phyloP scores from a whole-genome alignment of 2,797 vertebrate genomes.

The Nasua narica region DNA sequence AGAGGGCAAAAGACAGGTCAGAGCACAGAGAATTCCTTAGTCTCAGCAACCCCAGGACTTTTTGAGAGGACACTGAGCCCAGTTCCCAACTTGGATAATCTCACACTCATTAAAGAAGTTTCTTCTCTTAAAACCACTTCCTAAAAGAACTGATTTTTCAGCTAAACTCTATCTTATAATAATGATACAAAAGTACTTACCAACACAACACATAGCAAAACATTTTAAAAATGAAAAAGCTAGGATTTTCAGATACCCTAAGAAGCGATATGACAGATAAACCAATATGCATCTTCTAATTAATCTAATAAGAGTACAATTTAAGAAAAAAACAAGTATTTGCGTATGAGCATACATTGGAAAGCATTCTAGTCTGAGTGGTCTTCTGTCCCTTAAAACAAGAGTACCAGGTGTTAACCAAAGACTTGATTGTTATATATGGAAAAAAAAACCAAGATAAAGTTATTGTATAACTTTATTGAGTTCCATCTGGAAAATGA shows the following conservation, averaged over 20 bases:
- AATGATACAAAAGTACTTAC: background rate
- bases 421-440: conserved; percentile 25
- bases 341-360: background rate
- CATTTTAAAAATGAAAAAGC: background rate
- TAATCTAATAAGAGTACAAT: background rate
- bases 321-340: conserved; percentile 9
- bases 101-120: conserved; percentile 17
- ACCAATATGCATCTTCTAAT: background rate
- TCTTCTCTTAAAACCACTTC: background rate
- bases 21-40: conserved; percentile 12
- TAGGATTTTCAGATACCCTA: background rate
- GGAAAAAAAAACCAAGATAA: background rate
- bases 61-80: background rate
- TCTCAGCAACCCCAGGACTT: background rate
- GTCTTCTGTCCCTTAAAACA: conserved; percentile 51
- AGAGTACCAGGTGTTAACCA: conserved; percentile 55
- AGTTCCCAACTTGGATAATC: conserved; percentile 3
- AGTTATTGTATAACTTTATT: conserved; percentile 23
- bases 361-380: conserved; percentile 53
- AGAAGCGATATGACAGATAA: conserved; percentile 25
- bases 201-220: background rate
- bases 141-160: conserved; percentile 1
- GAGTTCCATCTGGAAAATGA: conserved; percentile 46
- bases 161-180: background rate
- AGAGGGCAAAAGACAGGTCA: conserved; percentile 61